Evolutionary conservation across 2,888 invertebrate species (phyloP), one percentile per base, ranked within the genome.

Genomic region (Meandrusa payeni): DNA sequence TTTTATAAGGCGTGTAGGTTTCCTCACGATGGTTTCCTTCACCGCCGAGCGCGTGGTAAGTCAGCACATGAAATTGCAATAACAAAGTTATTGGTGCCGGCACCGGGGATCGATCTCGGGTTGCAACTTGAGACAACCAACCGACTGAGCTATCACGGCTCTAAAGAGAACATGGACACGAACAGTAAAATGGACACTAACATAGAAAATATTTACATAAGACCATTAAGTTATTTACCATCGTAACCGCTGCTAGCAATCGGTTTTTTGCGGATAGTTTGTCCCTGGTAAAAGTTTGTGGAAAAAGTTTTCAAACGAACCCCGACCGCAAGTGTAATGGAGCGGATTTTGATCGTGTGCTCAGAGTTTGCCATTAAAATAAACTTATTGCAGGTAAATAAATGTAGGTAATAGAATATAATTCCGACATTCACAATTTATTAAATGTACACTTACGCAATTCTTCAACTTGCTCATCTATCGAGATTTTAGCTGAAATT

Each of bases 281-380:
- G 41, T 33, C 12, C 7, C 32, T 19, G 9, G 41, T 20, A 33
- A 41, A 41, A 27, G 27, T 24, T 19, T 27, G 27, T 27, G 33
- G 33, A 15, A 27, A 41, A 41, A 41, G 20, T 41, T 41, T 33
- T 41, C 13, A 10, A 41, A 20, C 41, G 20, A 33, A 33, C 6
- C 17, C 26, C 12, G n/a, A 33, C 41, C 41, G 41, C 41, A 26
- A 41, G 19, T 41, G 20, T 26, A 33, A 33, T 41, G 26, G 32
- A 41, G 33, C 41, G 20, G 20, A 27, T 33, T 33, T 33, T 32
- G 27, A 24, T 13, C 13, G 20, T 24, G 23, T 24, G 6, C 13
- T 34, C 34, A 20, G 7, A 32, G 13, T 26, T 40, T 11, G 11
- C 19, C 32, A 20, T 17, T 26, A 26, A 24, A 19, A 32, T 40